Percentiles rank a stretch among this genome's conserved stretches.
These are phyloP conservation scores for Elaeidobius kamerunicus DNA, from an alignment of 2,888 invertebrate genomes.

Conservation along the genomic window DNA sequence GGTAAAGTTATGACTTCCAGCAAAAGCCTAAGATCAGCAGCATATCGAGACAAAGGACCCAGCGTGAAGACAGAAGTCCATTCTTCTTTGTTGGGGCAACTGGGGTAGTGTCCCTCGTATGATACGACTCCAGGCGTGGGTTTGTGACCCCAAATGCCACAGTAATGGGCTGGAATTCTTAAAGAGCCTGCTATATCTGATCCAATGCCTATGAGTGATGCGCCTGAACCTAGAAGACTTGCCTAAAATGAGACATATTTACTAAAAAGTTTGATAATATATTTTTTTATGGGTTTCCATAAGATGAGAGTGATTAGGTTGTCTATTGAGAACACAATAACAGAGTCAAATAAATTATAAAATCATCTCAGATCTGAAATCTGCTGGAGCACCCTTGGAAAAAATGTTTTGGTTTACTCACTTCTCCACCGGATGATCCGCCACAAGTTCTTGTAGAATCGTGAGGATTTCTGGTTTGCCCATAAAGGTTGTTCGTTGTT, in stretches of 20 bases:
- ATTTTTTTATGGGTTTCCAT: too few species aligned
- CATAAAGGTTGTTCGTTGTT: conserved; percentile 73
- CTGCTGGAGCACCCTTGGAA: too few species aligned
- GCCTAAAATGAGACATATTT: conserved; percentile 52
- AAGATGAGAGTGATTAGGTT: too few species aligned
- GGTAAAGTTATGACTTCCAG: conserved; percentile 66
- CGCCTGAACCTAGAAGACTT: conserved; percentile 56
- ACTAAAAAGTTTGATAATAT: too few species aligned
- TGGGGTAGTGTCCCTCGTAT: conserved; percentile 66
- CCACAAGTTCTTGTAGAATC: conserved; percentile 70
- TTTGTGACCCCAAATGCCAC: conserved; percentile 53
- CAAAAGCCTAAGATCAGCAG: conserved; percentile 75
- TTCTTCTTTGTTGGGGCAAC: conserved; percentile 56
- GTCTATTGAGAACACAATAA: too few species aligned
- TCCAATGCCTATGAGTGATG: conserved; percentile 78
- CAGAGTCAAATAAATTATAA: too few species aligned
- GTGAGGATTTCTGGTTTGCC: conserved; percentile 81
- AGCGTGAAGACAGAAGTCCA: conserved; percentile 72
- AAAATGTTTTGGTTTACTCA: conserved; percentile 48
- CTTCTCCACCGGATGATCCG: conserved; percentile 89
- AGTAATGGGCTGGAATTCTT: conserved; percentile 83
- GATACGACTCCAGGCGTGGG: conserved; percentile 63
- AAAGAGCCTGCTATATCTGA: conserved; percentile 90
- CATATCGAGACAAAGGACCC: conserved; percentile 86
- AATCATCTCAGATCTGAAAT: too few species aligned